Conservation (phyloP, 2,888 invertebrate species). For the Drosophila prolongata region DNA sequence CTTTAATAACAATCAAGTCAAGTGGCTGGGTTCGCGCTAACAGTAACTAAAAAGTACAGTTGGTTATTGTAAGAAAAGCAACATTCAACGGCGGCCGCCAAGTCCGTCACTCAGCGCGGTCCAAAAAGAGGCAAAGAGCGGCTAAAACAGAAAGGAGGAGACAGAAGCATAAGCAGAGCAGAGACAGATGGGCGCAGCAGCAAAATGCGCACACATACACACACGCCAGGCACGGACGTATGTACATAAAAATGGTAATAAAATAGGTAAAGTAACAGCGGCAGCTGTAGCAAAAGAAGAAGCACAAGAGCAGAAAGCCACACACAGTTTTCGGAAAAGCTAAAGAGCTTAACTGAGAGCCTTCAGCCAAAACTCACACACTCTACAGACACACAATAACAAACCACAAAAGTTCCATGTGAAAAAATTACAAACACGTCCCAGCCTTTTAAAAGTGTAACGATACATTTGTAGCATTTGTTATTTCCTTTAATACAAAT, state of each 20-base stretch:
- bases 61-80: conserved; percentile 77
- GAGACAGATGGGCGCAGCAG: conserved; percentile 56
- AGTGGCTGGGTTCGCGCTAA: conserved; percentile 71
- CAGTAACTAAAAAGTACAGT: conserved; percentile 78
- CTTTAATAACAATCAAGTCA: conserved; percentile 78
- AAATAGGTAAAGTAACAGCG: conserved; percentile 75
- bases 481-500: too few species aligned
- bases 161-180: conserved; percentile 45
- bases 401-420: conserved; percentile 38
- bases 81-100: conserved; percentile 49
- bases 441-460: conserved; percentile 71
- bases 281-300: conserved; percentile 41
- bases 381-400: conserved; percentile 12
- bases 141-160: conserved; percentile 8
- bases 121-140: conserved; percentile 41
- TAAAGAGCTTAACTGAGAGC: conserved; percentile 53
- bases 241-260: conserved; percentile 72
- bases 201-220: conserved; percentile 30
- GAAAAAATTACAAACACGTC: conserved; percentile 70
- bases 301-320: conserved; percentile 38
- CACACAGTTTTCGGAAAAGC: conserved; percentile 62
- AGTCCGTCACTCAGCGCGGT: conserved; percentile 39
- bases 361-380: conserved; percentile 26
- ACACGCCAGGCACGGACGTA: conserved; percentile 15
- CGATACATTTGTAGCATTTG: conserved; percentile 69